These are phyloP conservation scores for Dolomedes plantarius DNA, from an alignment of 2,888 invertebrate species.

Conservation along the genomic window DNA sequence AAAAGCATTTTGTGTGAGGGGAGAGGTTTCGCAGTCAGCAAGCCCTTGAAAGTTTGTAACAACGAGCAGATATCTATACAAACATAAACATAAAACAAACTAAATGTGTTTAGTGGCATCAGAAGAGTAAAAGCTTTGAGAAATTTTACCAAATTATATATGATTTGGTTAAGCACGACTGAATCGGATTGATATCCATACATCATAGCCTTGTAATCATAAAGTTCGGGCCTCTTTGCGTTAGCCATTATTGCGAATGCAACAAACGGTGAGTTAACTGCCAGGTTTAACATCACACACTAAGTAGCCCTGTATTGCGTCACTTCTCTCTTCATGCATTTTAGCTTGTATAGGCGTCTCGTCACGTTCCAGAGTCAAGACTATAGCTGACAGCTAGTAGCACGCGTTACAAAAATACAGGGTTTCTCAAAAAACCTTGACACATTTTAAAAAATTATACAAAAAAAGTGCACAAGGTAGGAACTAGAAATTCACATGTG, in stretches of 20 bases:
- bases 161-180: neutral
- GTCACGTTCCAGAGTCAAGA: neutral
- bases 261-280: neutral
- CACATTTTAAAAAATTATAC: too few relatives aligned
- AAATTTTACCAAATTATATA: neutral
- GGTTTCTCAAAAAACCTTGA: too few relatives aligned
- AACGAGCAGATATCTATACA: neutral
- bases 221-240: neutral
- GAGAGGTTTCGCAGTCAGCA: neutral
- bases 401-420: too few relatives aligned
- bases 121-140: neutral
- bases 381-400: too few relatives aligned
- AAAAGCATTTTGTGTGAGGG: neutral
- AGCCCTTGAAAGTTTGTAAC: neutral
- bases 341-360: neutral
- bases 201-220: neutral
- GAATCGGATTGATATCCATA: neutral
- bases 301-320: neutral
- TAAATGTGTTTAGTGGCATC: slow-evolving; percentile 3
- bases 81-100: slow-evolving; percentile 1
- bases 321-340: neutral
- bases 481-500: too few relatives aligned
- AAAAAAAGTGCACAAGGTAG: too few relatives aligned
- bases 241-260: neutral
- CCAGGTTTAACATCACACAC: neutral